Percentiles rank a stretch among this genome's conserved stretches.
Conservation (phyloP, 2,113 vertebrate genomes). For the Anseranas semipalmata region DNA sequence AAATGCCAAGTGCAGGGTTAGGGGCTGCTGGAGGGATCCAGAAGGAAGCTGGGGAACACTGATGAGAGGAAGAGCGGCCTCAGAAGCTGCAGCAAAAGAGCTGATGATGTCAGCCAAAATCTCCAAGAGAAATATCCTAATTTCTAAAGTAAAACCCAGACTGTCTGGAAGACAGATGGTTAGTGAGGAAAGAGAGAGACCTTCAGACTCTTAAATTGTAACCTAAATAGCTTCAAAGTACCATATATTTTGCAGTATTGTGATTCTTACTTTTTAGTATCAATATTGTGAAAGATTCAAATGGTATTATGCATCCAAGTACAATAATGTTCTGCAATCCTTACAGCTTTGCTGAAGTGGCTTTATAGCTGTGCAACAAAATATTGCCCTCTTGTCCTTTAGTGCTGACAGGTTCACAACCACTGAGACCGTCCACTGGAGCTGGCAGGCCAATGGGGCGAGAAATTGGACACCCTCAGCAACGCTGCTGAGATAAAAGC, state of each 20-base stretch:
- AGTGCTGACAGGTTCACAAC: not conserved
- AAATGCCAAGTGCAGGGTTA: not conserved
- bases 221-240: not conserved
- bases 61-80: not conserved
- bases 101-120: not conserved
- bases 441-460: not conserved
- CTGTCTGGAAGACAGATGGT: not conserved
- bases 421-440: not conserved
- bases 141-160: not conserved
- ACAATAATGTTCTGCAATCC: not conserved
- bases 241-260: not conserved
- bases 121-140: not conserved
- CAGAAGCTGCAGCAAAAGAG: not conserved
- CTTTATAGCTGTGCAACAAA: slow-evolving; percentile 6
- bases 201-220: fast-evolving
- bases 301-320: not conserved
- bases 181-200: not conserved
- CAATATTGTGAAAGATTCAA: not conserved
- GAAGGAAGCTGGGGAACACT: not conserved
- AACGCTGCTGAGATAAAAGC: not conserved
- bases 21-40: not conserved
- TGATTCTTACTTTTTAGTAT: not conserved
- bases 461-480: not conserved
- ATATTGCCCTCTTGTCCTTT: not conserved
- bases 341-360: not conserved